phyloP scores from a whole-genome alignment of 92 coral and sea anemone genomes.

The Actinostola sp. region DNA sequence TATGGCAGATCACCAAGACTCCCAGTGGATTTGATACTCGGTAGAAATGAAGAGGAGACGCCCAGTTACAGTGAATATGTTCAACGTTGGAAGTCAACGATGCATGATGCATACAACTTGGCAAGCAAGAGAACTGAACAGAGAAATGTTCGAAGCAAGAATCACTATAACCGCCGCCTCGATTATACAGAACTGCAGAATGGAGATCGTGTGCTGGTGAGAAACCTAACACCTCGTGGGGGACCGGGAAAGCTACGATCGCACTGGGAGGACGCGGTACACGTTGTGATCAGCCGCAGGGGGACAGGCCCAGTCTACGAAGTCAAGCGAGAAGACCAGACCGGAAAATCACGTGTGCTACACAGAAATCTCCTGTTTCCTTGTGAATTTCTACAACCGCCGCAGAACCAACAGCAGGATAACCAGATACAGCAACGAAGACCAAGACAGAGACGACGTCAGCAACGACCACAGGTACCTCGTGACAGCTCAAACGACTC shows the following conservation, averaged over 20 bases:
- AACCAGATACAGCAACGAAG: neutral
- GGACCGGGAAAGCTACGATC: conserved; percentile 24
- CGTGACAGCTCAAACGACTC: conserved; percentile 19
- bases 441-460: neutral
- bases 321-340: conserved; percentile 50
- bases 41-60: conserved; percentile 2
- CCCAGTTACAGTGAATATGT: conserved; percentile 14
- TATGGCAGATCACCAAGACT: conserved; percentile 44
- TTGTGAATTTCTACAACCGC: conserved; percentile 33
- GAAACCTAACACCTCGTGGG: conserved; percentile 38
- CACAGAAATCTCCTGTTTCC: conserved; percentile 44
- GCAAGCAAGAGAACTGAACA: conserved; percentile 18
- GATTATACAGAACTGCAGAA: conserved; percentile 26
- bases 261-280: conserved; percentile 32
- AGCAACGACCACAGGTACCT: neutral
- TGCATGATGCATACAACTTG: conserved; percentile 25
- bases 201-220: conserved; percentile 29
- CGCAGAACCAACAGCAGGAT: no score
- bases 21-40: conserved; percentile 38
- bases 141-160: neutral
- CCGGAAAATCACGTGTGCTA: conserved; percentile 28
- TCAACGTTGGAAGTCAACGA: conserved; percentile 33
- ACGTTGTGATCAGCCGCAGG: conserved; percentile 24
- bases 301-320: conserved; percentile 46
- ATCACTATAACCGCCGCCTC: conserved; percentile 11